Evolutionary conservation across 2,888 invertebrate species (phyloP), one percentile per base, ranked within the genome.

Genomic region (Polylopha cassiicola): DNA sequence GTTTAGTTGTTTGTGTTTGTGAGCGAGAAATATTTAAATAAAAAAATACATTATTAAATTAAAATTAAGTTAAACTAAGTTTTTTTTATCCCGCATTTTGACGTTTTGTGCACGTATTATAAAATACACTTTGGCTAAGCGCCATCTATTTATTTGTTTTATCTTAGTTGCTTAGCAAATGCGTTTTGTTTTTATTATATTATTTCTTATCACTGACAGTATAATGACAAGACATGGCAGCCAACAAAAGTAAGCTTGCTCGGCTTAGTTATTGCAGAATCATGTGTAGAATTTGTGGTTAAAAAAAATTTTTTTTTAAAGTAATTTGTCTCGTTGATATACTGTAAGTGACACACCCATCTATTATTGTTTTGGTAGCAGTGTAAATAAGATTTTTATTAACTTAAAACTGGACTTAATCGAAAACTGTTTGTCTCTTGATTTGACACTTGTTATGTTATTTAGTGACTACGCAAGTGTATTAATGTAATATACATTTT

Each of bases 331-430:
- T n/a, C n/a, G n/a, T n/a, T n/a, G n/a, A n/a, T n/a, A n/a, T n/a
- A n/a, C n/a, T n/a, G n/a, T n/a, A n/a, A n/a, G n/a, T n/a, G n/a
- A n/a, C n/a, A n/a, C n/a, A n/a, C n/a, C n/a, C n/a, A n/a, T n/a
- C n/a, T n/a, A 61, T 66, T 66, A 65, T 73, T 74, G 68, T 78
- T 75, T 75, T 68, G 54, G 54, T 61, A 59, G 61, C 64, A 66
- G 61, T 84, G 84, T 84, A 84, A 69, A 84, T 84, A 84, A 84
- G 82, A 82, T 75, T 80, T 80, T 79, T 79, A 76, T 78, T 77
- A 73, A 75, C 61, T 68, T 68, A 62, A 47, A 64, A 58, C 47
- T 51, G 55, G 50, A 43, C 45, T 32, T 29, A 31, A 36, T 26
- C 21, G 44, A 42, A 33, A 26, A 32, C 29, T n/a, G 42, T 37